Evolutionary conservation across 1,140 invertebrate genomes (phyloP), one percentile per base, ranked within the genome.

Genomic region (Rhyacophila brunnea): DNA sequence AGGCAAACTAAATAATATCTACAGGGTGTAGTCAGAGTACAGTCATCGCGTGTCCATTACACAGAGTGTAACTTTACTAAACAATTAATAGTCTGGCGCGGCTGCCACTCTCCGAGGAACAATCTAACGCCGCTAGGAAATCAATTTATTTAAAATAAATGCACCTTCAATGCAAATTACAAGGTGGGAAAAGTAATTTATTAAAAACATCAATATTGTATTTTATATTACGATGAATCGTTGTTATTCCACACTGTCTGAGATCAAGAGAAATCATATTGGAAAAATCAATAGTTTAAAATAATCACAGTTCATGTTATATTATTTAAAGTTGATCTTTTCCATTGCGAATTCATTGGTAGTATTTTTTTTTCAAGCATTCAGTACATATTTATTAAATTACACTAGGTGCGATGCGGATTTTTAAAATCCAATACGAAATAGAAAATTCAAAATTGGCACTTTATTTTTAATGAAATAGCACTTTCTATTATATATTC

Each of bases 231-330:
- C 5, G 19, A 52, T 40, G 49, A 57, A 50, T 61, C 63, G 54
- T 61, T 61, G 63, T 65, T 65, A 65, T 49, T 61, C 61, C 54
- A 58, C 54, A 58, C 59, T 48, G 53, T 64, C 54, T 65, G 63
- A 65, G 63, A 65, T 65, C 63, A 65, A 65, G 55, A 53, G 46
- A 62, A 62, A 55, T 60, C 43, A 52, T 48, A 55, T 53, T 60
- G 62, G 58, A 64, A 62, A 28, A 60, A 64, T 56, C 44, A 48
- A 60, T 35, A 44, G 45, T 48, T 43, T 43, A 49, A 58, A 52
- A 43, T 58, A 60, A 64, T 60, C 62, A 56, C 56, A 60, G 62
- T 60, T 56, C 51, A 35, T 38, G 18, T 53, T 57, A 57, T 60
- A n/a, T n/a, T n/a, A n/a, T 46, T 5, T 9, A 19, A 20, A 17